phyloP scores from a whole-genome alignment of 2,113 vertebrate genomes.

The Apodemus speciosus region DNA sequence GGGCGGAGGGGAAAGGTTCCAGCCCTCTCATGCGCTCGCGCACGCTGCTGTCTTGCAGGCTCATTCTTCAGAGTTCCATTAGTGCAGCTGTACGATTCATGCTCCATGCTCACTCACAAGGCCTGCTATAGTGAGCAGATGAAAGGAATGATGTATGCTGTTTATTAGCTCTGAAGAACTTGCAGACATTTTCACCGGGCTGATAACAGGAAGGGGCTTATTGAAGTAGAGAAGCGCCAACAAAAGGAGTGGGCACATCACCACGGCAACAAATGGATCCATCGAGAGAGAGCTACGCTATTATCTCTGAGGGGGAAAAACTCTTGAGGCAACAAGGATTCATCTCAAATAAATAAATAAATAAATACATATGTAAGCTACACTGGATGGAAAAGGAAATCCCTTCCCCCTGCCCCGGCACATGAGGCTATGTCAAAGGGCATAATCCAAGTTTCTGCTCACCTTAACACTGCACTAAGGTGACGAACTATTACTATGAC shows the following conservation, averaged over 20 bases:
- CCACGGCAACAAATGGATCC: conserved; percentile 99
- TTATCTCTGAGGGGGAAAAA: conserved; percentile 93
- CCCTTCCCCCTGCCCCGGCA: conserved; percentile 73
- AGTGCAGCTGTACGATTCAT: conserved; percentile 86
- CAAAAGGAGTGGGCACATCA: conserved; percentile 93
- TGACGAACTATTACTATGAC: not conserved
- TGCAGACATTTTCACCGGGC: conserved; percentile 89
- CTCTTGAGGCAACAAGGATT: conserved; percentile 92
- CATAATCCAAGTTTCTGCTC: conserved; percentile 76
- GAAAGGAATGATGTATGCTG: conserved; percentile 89
- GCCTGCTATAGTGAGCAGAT: conserved; percentile 87
- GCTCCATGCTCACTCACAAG: conserved; percentile 78
- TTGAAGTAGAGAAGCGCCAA: conserved; percentile 90
- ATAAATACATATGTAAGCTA: conserved; percentile 85
- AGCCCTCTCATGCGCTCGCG: conserved; percentile 75
- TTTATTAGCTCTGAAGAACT: conserved; percentile 92
- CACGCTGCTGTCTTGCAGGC: conserved; percentile 68
- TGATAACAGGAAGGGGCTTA: conserved; percentile 93
- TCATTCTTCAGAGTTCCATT: conserved; percentile 86
- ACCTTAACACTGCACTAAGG: not conserved
- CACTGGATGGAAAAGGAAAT: conserved; percentile 83
- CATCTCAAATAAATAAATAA: conserved; percentile 90
- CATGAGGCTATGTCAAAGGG: conserved; percentile 77
- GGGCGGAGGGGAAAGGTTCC: conserved; percentile 70
- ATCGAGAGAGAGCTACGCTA: conserved; percentile 95